Conservation (phyloP, 2,797 vertebrate species). For the Chrysolophus pictus region DNA sequence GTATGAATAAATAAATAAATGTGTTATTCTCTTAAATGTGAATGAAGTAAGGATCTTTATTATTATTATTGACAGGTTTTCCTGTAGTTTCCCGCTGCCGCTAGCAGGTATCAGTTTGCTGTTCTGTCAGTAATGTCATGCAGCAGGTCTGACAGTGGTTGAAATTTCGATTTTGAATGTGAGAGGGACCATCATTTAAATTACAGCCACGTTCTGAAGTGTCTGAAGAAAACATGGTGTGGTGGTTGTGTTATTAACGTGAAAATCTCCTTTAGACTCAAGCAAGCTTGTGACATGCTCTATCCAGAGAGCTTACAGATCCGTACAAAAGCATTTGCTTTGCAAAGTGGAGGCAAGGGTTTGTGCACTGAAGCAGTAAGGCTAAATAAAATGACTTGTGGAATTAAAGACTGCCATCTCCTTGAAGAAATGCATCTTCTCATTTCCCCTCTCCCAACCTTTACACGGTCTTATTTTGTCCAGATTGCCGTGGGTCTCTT, state of each 20-base stretch:
- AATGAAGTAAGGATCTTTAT: background rate
- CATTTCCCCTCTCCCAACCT: constrained; percentile 29
- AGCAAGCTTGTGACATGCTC: constrained; percentile 20
- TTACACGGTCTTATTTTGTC: constrained; percentile 50
- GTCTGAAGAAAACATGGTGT: constrained; percentile 41
- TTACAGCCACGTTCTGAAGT: constrained; percentile 39
- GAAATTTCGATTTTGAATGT: constrained; percentile 14
- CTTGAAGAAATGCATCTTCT: constrained; percentile 56
- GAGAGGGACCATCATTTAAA: constrained; percentile 17
- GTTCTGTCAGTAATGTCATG: constrained; percentile 16
- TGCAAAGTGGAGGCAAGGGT: background rate
- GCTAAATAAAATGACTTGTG: constrained; percentile 40
- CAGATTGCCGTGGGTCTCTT: constrained; percentile 61
- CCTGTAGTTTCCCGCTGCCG: background rate
- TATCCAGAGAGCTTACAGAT: constrained; percentile 5
- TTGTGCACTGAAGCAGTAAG: constrained; percentile 51
- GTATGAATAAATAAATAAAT: background rate
- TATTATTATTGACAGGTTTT: background rate
- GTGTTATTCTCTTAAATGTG: background rate
- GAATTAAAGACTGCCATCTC: constrained; percentile 50
- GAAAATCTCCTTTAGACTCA: constrained; percentile 32
- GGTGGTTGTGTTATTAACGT: constrained; percentile 44
- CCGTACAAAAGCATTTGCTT: constrained; percentile 50
- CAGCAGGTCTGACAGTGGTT: background rate
- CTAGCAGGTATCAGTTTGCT: background rate